Evolutionary conservation across 2,888 invertebrate genomes (phyloP), one percentile per base, ranked within the genome.

Genomic region (Scaptomyza caliginosa): DNA sequence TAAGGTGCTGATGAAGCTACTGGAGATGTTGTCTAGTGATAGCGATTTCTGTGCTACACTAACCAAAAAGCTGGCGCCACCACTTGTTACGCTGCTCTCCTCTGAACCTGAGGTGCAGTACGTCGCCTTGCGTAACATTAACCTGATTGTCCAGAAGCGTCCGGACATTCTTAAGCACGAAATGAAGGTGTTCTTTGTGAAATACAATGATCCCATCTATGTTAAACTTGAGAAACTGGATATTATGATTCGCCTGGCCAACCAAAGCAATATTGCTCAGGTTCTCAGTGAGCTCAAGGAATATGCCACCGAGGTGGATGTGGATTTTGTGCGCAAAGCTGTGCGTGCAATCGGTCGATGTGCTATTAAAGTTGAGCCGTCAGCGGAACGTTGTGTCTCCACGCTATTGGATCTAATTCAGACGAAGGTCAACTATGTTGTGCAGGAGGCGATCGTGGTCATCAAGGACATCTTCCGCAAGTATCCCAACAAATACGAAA

Each of bases 111-210:
- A 99, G 92, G 99, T 99, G 49, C 99, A 99, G 92, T 99, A 99
- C 90, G 99, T 99, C 4, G 99, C 99, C 0, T 92, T 99, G 60
- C 92, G 99, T 76, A 99, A 99, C 91, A 99, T 99, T 89, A 99
- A 99, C 92, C 93, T 99, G 43, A 99, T 99, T 70, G 99, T 99
- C 13, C 99, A 99, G 92, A 99, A 99, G 92, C 94, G 99, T 39
- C 98, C 99, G 0, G 99, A 99, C 65, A 99, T 99, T 78, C 92
- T 99, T 42, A 99, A 99, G 91, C 98, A 99, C 88, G 99, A 99
- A 92, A 99, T 99, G 99, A 99, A 99, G 93, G 98, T 97, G 62
- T 99, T 99, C 93, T 99, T 99, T 91, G 99, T 99, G 32, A 99
- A 99, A 90, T 99, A 99, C 93, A 99, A 99, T 91, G 99, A 99